Base-by-base conservation (phyloP, 64 coral and sea anemone genomes). In the Porites australiensis region DNA sequence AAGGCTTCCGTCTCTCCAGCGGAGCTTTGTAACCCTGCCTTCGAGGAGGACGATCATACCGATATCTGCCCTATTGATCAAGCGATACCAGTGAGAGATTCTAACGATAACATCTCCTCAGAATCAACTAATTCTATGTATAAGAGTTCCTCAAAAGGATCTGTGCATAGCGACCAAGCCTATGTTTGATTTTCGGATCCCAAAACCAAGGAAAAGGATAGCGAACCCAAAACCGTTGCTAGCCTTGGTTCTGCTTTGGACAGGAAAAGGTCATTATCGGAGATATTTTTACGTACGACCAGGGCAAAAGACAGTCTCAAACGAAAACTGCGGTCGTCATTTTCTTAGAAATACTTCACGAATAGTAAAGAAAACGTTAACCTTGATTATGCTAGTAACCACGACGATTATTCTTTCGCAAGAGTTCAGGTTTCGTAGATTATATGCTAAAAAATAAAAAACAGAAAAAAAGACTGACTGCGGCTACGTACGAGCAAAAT, bases 31-130 rank as follows among this genome's bases (percentile, higher is more conserved):
- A n/a, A n/a, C n/a, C n/a, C 27, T 37, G 27, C 27, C 27, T 37
- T 37, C 27, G 27, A 37, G 27, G 27, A 37, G 27, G 12, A 43
- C 20, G 68, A 87, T 44, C 50, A 50, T 6, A 46, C 4, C 20
- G 85, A 47, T 22, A 86, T 86, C 16, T 86, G 69, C 21, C 63
- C 82, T 16, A 49, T 86, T 44, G 62, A 69, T 8, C 21, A 37
- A 37, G 27, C 27, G 27, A 37, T 37, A 37, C 27, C 27, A 37
- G 27, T 37, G 27, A 37, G 27, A n/a, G 77, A 79, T 21, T 79
- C 21, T 20, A 79, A 58, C 77, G 53, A 43, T 16, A 79, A 47
- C 37, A 37, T 58, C 18, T 22, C 27, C 27, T 37, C 52, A 7
- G 52, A 20, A 13, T 58, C 77, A 0, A 27, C 20, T 6, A 59